Conservation (phyloP, 2,888 invertebrate genomes). For the Drosophila bunnanda region DNA sequence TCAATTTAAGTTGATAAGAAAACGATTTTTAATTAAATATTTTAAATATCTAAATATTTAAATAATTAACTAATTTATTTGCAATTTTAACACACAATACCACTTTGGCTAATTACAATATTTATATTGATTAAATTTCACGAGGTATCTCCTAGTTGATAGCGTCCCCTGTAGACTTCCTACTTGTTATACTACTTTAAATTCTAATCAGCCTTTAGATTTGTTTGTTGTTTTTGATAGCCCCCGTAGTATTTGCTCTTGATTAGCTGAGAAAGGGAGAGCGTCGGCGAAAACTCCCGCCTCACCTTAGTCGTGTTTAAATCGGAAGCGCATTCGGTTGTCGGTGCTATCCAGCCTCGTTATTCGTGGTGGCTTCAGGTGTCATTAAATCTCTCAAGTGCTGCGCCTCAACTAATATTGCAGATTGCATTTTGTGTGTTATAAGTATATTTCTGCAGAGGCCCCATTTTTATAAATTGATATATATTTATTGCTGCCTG, state of each 20-base stretch:
- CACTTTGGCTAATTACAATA: too few species aligned
- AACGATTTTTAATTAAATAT: too few species aligned
- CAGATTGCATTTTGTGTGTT: slow-evolving; percentile 5
- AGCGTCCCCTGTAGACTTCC: not conserved
- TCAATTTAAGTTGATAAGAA: too few species aligned
- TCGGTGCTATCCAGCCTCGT: slow-evolving; percentile 16
- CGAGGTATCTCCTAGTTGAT: not conserved
- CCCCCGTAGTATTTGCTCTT: slow-evolving; percentile 71
- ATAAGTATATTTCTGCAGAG: not conserved
- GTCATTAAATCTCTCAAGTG: not conserved
- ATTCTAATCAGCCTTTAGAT: slow-evolving; percentile 74
- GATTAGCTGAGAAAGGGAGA: slow-evolving; percentile 59
- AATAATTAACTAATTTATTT: too few species aligned
- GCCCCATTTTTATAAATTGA: too few species aligned
- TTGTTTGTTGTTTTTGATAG: slow-evolving; percentile 61
- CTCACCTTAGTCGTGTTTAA: slow-evolving; percentile 58
- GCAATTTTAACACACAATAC: not conserved
- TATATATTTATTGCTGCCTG: slow-evolving; percentile 37
- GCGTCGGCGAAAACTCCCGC: slow-evolving; percentile 19
- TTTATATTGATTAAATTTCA: not conserved
- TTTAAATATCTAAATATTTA: too few species aligned
- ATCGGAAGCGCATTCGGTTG: slow-evolving; percentile 58
- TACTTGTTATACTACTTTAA: slow-evolving; percentile 50
- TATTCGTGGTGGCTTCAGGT: slow-evolving; percentile 3
- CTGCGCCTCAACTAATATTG: not conserved